Percentiles rank a stretch among this genome's conserved stretches.
Conservation (phyloP, 2,888 invertebrate species). For the Cylloceria caligata region DNA sequence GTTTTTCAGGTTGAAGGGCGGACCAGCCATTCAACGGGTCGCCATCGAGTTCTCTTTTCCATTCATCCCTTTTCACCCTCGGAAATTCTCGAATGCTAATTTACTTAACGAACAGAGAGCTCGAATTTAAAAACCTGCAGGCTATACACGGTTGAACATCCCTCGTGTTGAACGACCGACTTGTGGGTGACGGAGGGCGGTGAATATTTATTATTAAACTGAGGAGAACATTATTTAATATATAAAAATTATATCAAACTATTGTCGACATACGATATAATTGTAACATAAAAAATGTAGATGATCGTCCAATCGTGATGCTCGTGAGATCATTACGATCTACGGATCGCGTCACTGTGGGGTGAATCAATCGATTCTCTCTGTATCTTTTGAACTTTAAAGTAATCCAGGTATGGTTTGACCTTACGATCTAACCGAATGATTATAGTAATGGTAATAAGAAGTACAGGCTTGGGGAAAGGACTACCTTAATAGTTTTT, state of each 20-base stretch:
- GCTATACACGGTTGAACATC: slow-evolving; percentile 23
- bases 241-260: no score
- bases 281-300: no score
- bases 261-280: no score
- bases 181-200: no score
- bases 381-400: slow-evolving; percentile 17
- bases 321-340: no score
- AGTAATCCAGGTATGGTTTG: slow-evolving; percentile 39
- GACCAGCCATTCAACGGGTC: slow-evolving; percentile 1
- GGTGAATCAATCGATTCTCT: background rate
- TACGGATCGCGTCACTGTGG: no score
- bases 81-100: slow-evolving; percentile 50
- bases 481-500: no score
- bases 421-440: slow-evolving; percentile 41
- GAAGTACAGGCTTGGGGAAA: no score
- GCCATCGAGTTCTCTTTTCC: slow-evolving; percentile 16
- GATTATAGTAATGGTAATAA: slow-evolving; percentile 16
- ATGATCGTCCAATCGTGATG: no score
- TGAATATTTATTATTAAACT: background rate
- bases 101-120: slow-evolving; percentile 42
- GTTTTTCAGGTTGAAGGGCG: slow-evolving; percentile 23
- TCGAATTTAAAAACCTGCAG: slow-evolving; percentile 40
- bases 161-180: slow-evolving; percentile 11
- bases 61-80: slow-evolving; percentile 39
- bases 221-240: no score